A percentile compares a stretch with the other conserved stretches of the same genome.
phyloP scores from a whole-genome alignment of 1,140 invertebrate species.

The Phortica variegata region DNA sequence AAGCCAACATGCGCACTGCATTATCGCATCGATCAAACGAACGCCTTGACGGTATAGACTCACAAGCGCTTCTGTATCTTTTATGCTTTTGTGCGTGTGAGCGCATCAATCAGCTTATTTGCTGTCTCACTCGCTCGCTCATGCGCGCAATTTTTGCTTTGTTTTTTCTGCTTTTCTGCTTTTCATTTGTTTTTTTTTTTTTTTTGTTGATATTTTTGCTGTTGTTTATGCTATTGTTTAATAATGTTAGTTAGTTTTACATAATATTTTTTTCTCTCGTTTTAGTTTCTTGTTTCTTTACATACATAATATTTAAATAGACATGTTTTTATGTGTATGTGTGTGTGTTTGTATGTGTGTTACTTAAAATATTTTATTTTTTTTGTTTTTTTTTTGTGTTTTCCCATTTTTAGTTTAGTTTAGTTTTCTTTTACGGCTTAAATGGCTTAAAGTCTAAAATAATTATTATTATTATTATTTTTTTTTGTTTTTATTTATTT shows the following conservation, averaged over 20 bases:
- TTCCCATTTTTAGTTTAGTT: background rate
- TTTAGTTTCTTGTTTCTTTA: conserved; percentile 4
- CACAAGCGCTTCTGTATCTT: background rate
- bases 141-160: conserved; percentile 8
- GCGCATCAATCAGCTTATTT: too few relatives aligned
- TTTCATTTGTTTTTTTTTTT: conserved; percentile 4
- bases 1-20: too few relatives aligned
- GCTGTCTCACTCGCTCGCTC: too few relatives aligned
- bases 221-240: conserved; percentile 20
- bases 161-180: conserved; percentile 3
- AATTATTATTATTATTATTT: too few relatives aligned
- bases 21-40: too few relatives aligned
- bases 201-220: conserved; percentile 1
- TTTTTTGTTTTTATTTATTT: conserved; percentile 3
- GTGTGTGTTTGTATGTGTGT: background rate
- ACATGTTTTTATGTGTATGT: background rate
- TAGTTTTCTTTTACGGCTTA: too few relatives aligned
- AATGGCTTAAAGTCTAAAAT: too few relatives aligned
- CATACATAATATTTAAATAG: too few relatives aligned
- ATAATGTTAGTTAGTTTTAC: conserved; percentile 24
- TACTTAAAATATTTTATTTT: background rate
- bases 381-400: background rate
- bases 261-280: conserved; percentile 7
- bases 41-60: too few relatives aligned
- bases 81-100: background rate